Percentiles rank a stretch among this genome's conserved stretches.
Conservation (phyloP, 2,888 invertebrate species). For the Lasiommata megera region DNA sequence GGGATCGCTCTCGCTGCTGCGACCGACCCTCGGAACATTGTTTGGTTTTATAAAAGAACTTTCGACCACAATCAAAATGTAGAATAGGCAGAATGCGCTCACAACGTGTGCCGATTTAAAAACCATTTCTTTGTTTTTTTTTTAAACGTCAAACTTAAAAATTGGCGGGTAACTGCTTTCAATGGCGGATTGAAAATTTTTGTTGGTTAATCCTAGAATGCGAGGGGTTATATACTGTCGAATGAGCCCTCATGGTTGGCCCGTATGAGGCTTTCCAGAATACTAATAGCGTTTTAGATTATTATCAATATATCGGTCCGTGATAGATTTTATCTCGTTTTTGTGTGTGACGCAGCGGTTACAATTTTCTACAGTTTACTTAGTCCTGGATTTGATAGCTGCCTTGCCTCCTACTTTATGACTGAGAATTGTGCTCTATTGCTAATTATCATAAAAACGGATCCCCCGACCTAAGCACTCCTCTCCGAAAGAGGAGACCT, state of each 20-base stretch:
- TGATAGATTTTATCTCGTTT: not conserved
- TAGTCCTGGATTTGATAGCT: no score
- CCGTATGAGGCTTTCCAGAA: slow-evolving; percentile 36
- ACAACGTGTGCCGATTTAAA: slow-evolving; percentile 47
- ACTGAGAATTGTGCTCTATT: no score
- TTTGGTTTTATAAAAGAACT: slow-evolving; percentile 71
- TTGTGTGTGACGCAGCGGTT: not conserved
- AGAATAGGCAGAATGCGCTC: slow-evolving; percentile 55
- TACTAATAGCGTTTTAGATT: slow-evolving; percentile 36
- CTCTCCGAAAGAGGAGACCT: no score
- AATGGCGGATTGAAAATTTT: slow-evolving; percentile 25
- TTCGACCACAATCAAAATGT: slow-evolving; percentile 48
- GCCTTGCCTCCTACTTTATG: no score
- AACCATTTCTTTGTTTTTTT: slow-evolving; percentile 42
- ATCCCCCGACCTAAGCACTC: no score
- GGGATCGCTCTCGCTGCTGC: slow-evolving; percentile 65
- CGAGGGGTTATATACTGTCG: slow-evolving; percentile 51
- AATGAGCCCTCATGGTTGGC: slow-evolving; percentile 52
- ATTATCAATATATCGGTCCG: not conserved
- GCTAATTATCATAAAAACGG: no score
- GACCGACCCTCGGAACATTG: slow-evolving; percentile 69
- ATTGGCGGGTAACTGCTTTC: slow-evolving; percentile 32
- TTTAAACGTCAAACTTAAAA: slow-evolving; percentile 5
- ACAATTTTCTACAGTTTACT: no score
- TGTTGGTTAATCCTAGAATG: slow-evolving; percentile 35